Conservation (phyloP, 1,140 invertebrate species). For the Wiebesia pumilae region DNA sequence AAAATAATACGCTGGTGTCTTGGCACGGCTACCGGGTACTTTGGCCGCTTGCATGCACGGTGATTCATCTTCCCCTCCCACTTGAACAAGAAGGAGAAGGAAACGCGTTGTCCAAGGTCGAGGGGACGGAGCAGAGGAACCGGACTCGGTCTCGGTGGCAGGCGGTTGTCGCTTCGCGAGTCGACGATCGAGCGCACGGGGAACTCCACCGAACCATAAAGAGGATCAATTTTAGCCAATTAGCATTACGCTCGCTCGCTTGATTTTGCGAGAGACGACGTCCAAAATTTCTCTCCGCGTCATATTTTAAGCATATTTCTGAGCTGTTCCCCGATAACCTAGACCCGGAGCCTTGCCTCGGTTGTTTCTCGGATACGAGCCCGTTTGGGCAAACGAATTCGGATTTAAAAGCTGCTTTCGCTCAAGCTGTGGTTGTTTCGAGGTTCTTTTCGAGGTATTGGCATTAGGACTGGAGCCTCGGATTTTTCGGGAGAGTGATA, state of each 20-base stretch:
- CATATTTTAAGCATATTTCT: background rate
- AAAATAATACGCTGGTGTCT: slow-evolving; percentile 68
- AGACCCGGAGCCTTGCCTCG: background rate
- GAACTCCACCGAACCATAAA: slow-evolving; percentile 7
- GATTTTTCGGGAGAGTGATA: too few species aligned
- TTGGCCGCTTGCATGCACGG: slow-evolving; percentile 59
- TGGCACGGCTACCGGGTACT: slow-evolving; percentile 66
- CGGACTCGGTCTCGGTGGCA: too few species aligned
- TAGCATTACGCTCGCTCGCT: slow-evolving; percentile 6
- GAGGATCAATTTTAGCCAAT: slow-evolving; percentile 49
- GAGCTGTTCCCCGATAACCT: background rate
- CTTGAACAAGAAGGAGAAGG: background rate
- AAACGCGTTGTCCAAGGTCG: too few species aligned
- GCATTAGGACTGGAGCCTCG: too few species aligned
- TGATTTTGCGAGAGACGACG: background rate
- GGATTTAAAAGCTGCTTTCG: too few species aligned
- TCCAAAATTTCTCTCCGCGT: background rate
- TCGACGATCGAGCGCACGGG: background rate
- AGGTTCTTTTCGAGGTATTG: too few species aligned
- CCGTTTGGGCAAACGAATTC: too few species aligned
- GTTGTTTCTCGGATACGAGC: too few species aligned
- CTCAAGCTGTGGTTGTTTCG: too few species aligned
- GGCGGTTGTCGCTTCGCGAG: background rate
- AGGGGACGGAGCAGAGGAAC: too few species aligned
- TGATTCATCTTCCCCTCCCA: slow-evolving; percentile 61